Base-by-base conservation (phyloP, 2,888 invertebrate species). In the Ormia ochracea region DNA sequence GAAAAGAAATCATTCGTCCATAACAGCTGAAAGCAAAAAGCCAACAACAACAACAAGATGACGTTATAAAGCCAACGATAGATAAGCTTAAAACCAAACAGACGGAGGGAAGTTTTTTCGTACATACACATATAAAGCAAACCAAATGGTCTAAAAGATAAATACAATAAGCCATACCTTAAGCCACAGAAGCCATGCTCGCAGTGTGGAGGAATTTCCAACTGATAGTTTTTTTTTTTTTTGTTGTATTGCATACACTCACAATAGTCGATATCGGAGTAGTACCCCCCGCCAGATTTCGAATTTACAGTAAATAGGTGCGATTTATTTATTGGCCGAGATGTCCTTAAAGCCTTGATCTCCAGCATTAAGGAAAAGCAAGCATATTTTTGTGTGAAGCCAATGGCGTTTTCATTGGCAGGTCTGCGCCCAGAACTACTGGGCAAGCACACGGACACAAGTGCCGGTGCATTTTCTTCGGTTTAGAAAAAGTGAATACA, bases 61-160 rank as follows among this genome's bases (percentile, higher is more conserved):
- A 80, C 79, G 70, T 72, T 80, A 75, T 80, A 76, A 61, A 80
- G 76, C 66, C 76, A n/a, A n/a, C n/a, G n/a, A 76, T 68, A 80
- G 80, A 75, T 76, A 76, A 70, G 76, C 76, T 77, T 41, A 33
- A 33, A 72, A 45, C 28, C 61, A 10, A 66, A 31, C 33, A 45
- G 9, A 10, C 17, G 36, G 52, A 72, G 33, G 10, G 14, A 52
- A 28, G 12, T 7, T 7, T 3, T 10, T 48, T 43, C 17, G 14
- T 26, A 61, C 12, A 9, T 43, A 31, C 12, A 38, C 21, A n/a
- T 9, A 28, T 33, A 59, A 50, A 70, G 28, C 14, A 52, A 68
- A 31, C 17, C 31, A 68, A 68, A 68, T 43, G 66, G 54, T 68
- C 28, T 54, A 28, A 61, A 21, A 52, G 59, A 70, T 70, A 61